phyloP scores from a whole-genome alignment of 2,797 vertebrate species.

The Chloroceryle amazona region DNA sequence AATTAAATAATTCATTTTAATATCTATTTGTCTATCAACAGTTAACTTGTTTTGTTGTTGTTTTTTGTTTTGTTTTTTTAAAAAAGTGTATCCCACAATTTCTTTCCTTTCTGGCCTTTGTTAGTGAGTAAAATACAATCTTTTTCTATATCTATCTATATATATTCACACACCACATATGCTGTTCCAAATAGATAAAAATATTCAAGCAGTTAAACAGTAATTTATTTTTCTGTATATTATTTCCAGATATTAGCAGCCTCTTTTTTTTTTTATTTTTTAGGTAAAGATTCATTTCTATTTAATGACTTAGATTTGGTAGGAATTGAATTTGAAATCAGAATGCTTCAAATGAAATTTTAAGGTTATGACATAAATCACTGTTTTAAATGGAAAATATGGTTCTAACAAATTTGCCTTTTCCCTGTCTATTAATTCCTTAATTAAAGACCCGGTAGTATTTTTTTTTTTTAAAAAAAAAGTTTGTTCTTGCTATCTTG shows the following conservation, averaged over 20 bases:
- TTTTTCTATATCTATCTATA: not conserved
- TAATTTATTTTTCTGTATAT: not conserved
- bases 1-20: slow-evolving; percentile 2
- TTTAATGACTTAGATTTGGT: not conserved
- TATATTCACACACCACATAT: not conserved
- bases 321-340: not conserved
- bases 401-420: not conserved
- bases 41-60: not conserved
- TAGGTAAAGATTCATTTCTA: not conserved
- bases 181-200: not conserved
- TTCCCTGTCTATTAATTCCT: not conserved
- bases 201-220: not conserved
- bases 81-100: not conserved
- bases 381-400: not conserved
- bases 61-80: not conserved
- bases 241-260: not conserved
- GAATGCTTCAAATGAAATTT: not conserved
- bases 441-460: not conserved
- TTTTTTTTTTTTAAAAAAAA: not conserved
- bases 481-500: not conserved
- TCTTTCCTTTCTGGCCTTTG: not conserved
- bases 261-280: not conserved
- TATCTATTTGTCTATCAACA: not conserved
- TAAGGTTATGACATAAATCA: not conserved
- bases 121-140: not conserved